A percentile compares a stretch with the other conserved stretches of the same genome.
Conservation (phyloP, 2,797 vertebrate genomes). For the Melanitta fusca region DNA sequence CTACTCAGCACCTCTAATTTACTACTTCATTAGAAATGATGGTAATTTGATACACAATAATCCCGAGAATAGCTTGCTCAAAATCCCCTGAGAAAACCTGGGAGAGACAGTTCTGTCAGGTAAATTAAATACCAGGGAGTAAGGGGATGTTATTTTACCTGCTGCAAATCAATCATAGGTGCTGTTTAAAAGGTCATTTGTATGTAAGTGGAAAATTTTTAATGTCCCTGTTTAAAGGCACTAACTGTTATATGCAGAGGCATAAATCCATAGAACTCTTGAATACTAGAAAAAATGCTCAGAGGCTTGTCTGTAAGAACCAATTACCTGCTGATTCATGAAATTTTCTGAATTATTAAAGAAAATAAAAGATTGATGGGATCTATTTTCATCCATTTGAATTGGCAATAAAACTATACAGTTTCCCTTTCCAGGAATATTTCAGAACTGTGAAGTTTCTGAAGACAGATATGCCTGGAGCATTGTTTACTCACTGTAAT, state of each 20-base stretch:
- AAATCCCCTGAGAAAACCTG: neutral
- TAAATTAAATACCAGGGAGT: slow-evolving; percentile 16
- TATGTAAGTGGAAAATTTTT: slow-evolving; percentile 35
- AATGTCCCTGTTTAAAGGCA: neutral
- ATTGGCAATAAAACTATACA: slow-evolving; percentile 29
- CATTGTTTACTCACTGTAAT: neutral
- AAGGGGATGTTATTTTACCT: slow-evolving; percentile 28
- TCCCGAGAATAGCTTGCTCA: neutral
- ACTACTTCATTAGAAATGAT: slow-evolving; percentile 28
- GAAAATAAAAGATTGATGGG: slow-evolving; percentile 33
- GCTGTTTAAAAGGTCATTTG: slow-evolving; percentile 56
- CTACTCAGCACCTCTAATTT: slow-evolving; percentile 1
- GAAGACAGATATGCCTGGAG: slow-evolving; percentile 19
- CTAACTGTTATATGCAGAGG: neutral
- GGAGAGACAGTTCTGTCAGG: neutral
- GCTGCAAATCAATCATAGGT: slow-evolving; percentile 5
- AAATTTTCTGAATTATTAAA: slow-evolving; percentile 44
- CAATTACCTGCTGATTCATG: neutral
- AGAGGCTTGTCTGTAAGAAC: slow-evolving; percentile 7
- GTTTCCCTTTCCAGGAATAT: slow-evolving; percentile 48
- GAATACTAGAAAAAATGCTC: neutral
- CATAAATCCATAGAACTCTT: slow-evolving; percentile 31
- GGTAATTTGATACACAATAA: slow-evolving; percentile 28
- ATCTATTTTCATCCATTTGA: slow-evolving; percentile 11
- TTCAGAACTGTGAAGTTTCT: slow-evolving; percentile 46